Percentiles rank a stretch among this genome's conserved stretches.
Evolutionary conservation across 2,888 invertebrate species (phyloP).

Genomic region (Agriotes lineatus): DNA sequence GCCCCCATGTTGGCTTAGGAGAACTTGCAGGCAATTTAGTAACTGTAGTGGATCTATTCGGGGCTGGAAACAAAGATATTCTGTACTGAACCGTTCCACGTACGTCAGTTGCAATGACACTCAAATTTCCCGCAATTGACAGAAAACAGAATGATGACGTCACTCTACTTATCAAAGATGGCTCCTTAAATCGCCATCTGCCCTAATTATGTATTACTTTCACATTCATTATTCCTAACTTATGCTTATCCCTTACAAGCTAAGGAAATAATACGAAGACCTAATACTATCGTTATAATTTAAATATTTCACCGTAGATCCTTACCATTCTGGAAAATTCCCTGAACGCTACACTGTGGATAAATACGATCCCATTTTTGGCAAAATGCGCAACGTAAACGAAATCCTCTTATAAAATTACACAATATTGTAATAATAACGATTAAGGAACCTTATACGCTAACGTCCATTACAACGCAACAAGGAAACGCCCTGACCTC

Average conservation of each 20-base stretch:
- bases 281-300: slow-evolving; percentile 22
- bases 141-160: slow-evolving; percentile 8
- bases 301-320: slow-evolving; percentile 13
- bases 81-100: neutral
- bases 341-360: slow-evolving; percentile 26
- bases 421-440: slow-evolving; percentile 17
- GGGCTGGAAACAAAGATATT: slow-evolving; percentile 76
- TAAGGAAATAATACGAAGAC: slow-evolving; percentile 5
- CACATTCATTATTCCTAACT: neutral
- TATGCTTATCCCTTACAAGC: neutral
- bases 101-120: neutral
- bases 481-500: slow-evolving; percentile 50
- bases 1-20: slow-evolving; percentile 86
- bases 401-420: slow-evolving; percentile 22
- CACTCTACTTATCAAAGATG: slow-evolving; percentile 21
- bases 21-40: slow-evolving; percentile 88
- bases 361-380: slow-evolving; percentile 19
- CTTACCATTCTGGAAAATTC: slow-evolving; percentile 41
- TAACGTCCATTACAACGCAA: slow-evolving; percentile 28
- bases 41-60: slow-evolving; percentile 92
- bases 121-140: slow-evolving; percentile 23
- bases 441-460: slow-evolving; percentile 24
- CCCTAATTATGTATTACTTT: neutral
- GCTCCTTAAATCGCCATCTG: neutral
- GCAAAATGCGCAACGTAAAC: slow-evolving; percentile 5